phyloP scores from a whole-genome alignment of 2,888 invertebrate genomes.

The Apodemia mormo region DNA sequence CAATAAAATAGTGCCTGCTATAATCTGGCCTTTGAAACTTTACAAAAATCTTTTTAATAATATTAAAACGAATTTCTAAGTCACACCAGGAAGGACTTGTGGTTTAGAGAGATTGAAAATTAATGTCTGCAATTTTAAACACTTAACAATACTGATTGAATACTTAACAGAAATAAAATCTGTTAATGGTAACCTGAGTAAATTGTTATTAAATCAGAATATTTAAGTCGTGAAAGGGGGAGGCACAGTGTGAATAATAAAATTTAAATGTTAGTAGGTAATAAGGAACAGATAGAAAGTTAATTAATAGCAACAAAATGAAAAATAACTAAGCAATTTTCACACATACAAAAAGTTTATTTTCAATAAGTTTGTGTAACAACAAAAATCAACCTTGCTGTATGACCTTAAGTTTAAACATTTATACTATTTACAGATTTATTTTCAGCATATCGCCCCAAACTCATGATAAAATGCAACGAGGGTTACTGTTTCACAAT shows the following conservation, averaged over 20 bases:
- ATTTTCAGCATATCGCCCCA: slow-evolving; percentile 76
- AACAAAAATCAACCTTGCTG: slow-evolving; percentile 81
- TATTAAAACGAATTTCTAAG: too few species aligned
- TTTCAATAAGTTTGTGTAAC: slow-evolving; percentile 81
- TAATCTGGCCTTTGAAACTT: too few species aligned
- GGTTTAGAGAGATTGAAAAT: too few species aligned
- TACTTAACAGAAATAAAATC: neutral
- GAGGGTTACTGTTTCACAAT: slow-evolving; percentile 73
- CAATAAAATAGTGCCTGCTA: too few species aligned
- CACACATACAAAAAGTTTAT: slow-evolving; percentile 82
- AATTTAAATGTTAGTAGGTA: slow-evolving; percentile 1
- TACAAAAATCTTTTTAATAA: too few species aligned
- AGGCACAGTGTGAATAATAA: neutral
- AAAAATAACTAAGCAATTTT: slow-evolving; percentile 65
- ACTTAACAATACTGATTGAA: too few species aligned
- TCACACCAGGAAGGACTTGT: too few species aligned
- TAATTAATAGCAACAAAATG: slow-evolving; percentile 34
- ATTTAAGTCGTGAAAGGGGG: slow-evolving; percentile 7
- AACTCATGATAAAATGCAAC: slow-evolving; percentile 79
- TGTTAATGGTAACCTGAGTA: neutral
- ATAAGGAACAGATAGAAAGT: slow-evolving; percentile 1
- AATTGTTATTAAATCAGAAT: neutral
- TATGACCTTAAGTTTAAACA: slow-evolving; percentile 76
- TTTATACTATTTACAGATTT: slow-evolving; percentile 79
- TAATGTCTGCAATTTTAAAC: too few species aligned